Percentiles rank a stretch among this genome's conserved stretches.
Evolutionary conservation across 1,140 invertebrate species (phyloP).

Genomic region (Leptinotarsa defecta): DNA sequence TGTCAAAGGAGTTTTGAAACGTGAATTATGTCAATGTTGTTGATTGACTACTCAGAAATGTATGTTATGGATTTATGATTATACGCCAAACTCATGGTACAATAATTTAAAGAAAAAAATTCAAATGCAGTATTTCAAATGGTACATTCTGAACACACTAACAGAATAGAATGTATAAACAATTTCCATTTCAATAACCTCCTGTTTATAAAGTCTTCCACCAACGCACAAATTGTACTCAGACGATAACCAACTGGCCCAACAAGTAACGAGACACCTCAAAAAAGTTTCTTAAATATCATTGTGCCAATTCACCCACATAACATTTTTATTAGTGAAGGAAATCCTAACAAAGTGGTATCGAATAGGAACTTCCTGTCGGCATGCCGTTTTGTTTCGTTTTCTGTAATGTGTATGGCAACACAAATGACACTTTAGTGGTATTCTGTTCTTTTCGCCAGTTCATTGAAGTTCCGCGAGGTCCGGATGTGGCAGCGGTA

Average conservation of each 20-base stretch:
- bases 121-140: too few species aligned
- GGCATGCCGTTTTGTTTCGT: background rate
- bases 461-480: conserved; percentile 2
- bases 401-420: background rate
- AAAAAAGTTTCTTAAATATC: background rate
- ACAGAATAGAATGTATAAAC: too few species aligned
- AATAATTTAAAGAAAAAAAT: too few species aligned
- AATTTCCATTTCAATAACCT: too few species aligned
- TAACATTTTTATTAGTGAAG: background rate
- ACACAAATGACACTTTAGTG: conserved; percentile 3
- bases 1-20: too few species aligned
- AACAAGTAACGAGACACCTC: background rate
- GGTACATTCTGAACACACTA: too few species aligned
- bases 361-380: background rate
- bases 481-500: conserved; percentile 1
- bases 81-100: too few species aligned
- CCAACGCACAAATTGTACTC: too few species aligned
- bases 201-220: too few species aligned
- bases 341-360: background rate
- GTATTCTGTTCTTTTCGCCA: conserved; percentile 5
- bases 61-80: too few species aligned
- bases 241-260: background rate
- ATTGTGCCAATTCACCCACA: background rate
- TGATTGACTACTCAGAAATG: too few species aligned
- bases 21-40: too few species aligned